These are phyloP conservation scores for Drosophila teissieri DNA, from an alignment of 1,140 invertebrate species.

Conservation along the genomic window DNA sequence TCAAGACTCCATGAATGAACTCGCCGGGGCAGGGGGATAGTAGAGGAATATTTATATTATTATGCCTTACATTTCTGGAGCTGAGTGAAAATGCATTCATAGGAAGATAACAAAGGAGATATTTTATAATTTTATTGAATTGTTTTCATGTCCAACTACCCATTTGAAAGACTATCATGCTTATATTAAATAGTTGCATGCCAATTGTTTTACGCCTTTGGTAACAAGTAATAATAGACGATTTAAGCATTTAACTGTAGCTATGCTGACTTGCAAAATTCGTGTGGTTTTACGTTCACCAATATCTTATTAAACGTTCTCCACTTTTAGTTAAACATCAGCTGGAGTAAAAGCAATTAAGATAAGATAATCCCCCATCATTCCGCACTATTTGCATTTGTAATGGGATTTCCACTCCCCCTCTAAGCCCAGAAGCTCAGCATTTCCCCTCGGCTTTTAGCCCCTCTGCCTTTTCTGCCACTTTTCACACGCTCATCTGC, in stretches of 20 bases:
- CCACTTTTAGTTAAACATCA: slow-evolving; percentile 31
- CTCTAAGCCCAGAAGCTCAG: not conserved
- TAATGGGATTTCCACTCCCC: slow-evolving; percentile 60
- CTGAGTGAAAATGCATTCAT: too few relatives aligned
- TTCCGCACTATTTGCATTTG: slow-evolving; percentile 65
- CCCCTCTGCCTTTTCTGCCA: slow-evolving; percentile 13
- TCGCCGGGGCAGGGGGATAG: not conserved
- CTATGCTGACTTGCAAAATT: not conserved
- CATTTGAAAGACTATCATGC: too few relatives aligned
- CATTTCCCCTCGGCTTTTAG: slow-evolving; percentile 1
- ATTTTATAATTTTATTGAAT: too few relatives aligned
- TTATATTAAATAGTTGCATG: too few relatives aligned
- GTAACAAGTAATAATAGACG: too few relatives aligned
- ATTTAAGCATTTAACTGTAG: not conserved
- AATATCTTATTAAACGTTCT: slow-evolving; percentile 26
- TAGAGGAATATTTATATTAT: not conserved
- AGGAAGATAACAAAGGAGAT: too few relatives aligned
- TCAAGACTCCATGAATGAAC: slow-evolving; percentile 10
- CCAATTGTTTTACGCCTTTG: too few relatives aligned
- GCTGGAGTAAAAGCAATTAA: slow-evolving; percentile 32
- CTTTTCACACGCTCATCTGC: slow-evolving; percentile 41
- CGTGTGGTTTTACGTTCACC: slow-evolving; percentile 1
- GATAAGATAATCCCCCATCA: slow-evolving; percentile 46
- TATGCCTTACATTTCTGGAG: too few relatives aligned
- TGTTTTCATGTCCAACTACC: too few relatives aligned